These are phyloP conservation scores for Stichopus horrens DNA, from an alignment of 53 echinoderm and acorn worm genomes.

Conservation along the genomic window DNA sequence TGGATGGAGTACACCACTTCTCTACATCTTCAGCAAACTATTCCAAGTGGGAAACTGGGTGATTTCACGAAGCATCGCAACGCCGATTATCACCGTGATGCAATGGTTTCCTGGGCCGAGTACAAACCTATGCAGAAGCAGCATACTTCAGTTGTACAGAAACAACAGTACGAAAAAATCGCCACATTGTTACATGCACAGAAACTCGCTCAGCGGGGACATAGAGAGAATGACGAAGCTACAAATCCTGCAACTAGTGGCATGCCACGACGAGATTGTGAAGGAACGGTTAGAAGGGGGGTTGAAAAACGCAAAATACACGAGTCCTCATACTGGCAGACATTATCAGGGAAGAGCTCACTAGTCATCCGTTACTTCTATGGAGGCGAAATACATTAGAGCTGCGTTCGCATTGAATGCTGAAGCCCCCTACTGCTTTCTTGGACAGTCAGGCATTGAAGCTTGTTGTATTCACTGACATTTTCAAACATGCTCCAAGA, in stretches of 20 bases:
- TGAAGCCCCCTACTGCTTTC: conserved; percentile 28
- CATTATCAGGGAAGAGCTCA: conserved; percentile 41
- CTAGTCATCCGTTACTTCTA: conserved; percentile 28
- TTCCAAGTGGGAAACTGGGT: conserved; percentile 27
- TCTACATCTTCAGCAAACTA: conserved; percentile 17
- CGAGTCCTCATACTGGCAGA: conserved; percentile 23
- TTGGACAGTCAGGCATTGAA: conserved; percentile 40
- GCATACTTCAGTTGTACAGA: conserved; percentile 15
- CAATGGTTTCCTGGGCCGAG: conserved; percentile 32
- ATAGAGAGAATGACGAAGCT: neutral
- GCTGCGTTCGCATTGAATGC: conserved; percentile 36
- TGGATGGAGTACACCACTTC: conserved; percentile 29
- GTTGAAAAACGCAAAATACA: conserved; percentile 27
- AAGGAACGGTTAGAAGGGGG: conserved; percentile 26
- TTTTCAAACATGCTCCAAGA: no score
- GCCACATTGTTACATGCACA: conserved; percentile 35
- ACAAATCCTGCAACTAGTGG: conserved; percentile 20
- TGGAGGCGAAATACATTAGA: conserved; percentile 34
- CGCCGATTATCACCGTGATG: conserved; percentile 31
- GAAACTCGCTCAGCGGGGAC: conserved; percentile 4
- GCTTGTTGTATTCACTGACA: conserved; percentile 35
- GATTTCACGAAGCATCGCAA: conserved; percentile 27
- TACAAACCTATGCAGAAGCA: neutral
- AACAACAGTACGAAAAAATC: conserved; percentile 24
- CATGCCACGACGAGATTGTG: conserved; percentile 35